These are phyloP conservation scores for Tragulus kanchil DNA, from an alignment of 2,113 vertebrate species.

Conservation along the genomic window DNA sequence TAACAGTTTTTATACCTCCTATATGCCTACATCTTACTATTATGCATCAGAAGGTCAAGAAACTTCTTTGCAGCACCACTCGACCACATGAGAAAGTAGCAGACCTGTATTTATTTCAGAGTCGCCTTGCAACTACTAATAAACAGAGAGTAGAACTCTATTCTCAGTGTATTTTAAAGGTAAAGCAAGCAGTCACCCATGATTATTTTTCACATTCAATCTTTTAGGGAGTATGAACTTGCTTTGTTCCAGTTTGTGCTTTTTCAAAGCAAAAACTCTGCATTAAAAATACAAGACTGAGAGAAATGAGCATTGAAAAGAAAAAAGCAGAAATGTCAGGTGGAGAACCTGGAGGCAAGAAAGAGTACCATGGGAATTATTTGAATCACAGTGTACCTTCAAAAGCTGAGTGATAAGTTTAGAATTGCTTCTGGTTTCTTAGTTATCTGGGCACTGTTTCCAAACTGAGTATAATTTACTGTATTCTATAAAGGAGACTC, in stretches of 20 bases:
- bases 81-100: constrained; percentile 31
- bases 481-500: neutral
- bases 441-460: neutral
- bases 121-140: constrained; percentile 59
- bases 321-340: constrained; percentile 17
- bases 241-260: constrained; percentile 45
- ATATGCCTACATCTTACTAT: constrained; percentile 12
- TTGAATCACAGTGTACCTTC: neutral
- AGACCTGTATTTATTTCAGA: constrained; percentile 53
- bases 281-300: constrained; percentile 41
- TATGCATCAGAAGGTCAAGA: constrained; percentile 41
- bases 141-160: constrained; percentile 68
- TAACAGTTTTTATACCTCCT: constrained; percentile 36
- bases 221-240: constrained; percentile 67
- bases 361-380: neutral
- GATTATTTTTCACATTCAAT: constrained; percentile 77
- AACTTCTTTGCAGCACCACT: constrained; percentile 42
- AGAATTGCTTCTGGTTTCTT: neutral
- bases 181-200: constrained; percentile 65
- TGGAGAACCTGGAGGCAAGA: neutral
- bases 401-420: neutral
- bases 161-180: constrained; percentile 71
- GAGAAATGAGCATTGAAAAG: neutral
- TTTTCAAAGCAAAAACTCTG: constrained; percentile 62
- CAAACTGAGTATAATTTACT: neutral